Evolutionary conservation across 2,888 invertebrate species (phyloP).

Genomic region (Pachymerium ferrugineum): DNA sequence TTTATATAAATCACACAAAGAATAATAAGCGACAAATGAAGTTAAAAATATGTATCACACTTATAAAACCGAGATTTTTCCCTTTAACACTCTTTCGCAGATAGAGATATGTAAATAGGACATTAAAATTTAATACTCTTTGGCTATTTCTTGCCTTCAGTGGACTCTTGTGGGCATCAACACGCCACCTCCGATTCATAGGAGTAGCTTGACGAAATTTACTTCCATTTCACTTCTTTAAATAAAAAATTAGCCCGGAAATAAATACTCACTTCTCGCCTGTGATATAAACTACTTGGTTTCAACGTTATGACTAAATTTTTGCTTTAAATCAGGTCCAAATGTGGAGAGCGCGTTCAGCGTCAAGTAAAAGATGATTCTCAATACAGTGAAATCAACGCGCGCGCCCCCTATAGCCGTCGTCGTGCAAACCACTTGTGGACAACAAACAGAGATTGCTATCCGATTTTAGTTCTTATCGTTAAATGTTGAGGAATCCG

Average conservation of each 20-base stretch:
- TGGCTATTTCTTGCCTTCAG: not conserved
- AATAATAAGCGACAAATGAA: not conserved
- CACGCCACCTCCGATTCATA: not conserved
- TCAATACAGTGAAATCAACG: slow-evolving; percentile 3
- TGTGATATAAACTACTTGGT: not conserved
- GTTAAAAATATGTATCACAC: not conserved
- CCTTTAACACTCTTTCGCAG: not conserved
- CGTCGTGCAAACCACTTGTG: not conserved
- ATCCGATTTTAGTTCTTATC: too few species aligned
- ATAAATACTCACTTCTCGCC: not conserved
- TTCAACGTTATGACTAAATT: not conserved
- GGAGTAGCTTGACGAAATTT: not conserved
- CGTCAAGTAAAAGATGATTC: slow-evolving; percentile 7
- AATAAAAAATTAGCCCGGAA: not conserved
- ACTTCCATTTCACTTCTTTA: not conserved
- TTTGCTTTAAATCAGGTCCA: not conserved
- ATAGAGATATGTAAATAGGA: not conserved
- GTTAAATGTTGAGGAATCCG: too few species aligned
- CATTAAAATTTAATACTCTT: not conserved
- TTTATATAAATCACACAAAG: not conserved
- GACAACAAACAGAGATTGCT: not conserved
- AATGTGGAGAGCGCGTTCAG: not conserved
- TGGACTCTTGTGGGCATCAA: not conserved
- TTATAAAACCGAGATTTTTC: not conserved
- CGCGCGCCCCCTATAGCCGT: not conserved